Base-by-base conservation (phyloP, 2,113 vertebrate species). In the Ctenodactylus gundi region DNA sequence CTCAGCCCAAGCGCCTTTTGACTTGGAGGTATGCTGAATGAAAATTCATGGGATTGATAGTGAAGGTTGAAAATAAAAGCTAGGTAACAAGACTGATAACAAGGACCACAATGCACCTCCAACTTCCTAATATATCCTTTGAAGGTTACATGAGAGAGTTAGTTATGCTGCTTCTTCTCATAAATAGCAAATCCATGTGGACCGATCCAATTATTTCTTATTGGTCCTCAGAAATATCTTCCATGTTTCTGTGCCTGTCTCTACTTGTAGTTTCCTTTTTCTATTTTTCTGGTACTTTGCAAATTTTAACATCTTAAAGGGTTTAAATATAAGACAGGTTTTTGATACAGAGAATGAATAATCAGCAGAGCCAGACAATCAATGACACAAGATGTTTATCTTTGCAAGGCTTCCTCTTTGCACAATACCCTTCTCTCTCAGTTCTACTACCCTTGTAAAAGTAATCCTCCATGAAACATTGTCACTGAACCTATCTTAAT, bases 361-460 rank as follows among this genome's bases (percentile, higher is more conserved):
- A 64, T n/a, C n/a, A n/a, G n/a, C n/a, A n/a, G n/a, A n/a, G n/a
- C n/a, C n/a, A n/a, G n/a, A n/a, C n/a, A n/a, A n/a, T n/a, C n/a
- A n/a, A n/a, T n/a, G n/a, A n/a, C n/a, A n/a, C n/a, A n/a, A n/a
- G n/a, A 80, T n/a, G 2, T 15, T 78, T 55, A 14, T 84, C 14
- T 64, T 62, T 17, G 7, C 36, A 23, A 2, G 31, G 1, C 41
- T 14, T 60, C 41, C 84, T 10, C 29, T 73, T 67, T 21, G 53
- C n/a, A n/a, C n/a, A n/a, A n/a, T n/a, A n/a, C n/a, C n/a, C n/a
- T n/a, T n/a, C n/a, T n/a, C n/a, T n/a, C n/a, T n/a, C n/a, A n/a
- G n/a, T n/a, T n/a, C n/a, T n/a, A n/a, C 27, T 55, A 14, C 1
- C 27, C 5, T 4, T 6, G 0, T 10, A 21, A 53, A n/a, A 17